Evolutionary conservation across 2,797 vertebrate genomes (phyloP), one percentile per base, ranked within the genome.

Genomic region (Rhabdophis nuchalis): DNA sequence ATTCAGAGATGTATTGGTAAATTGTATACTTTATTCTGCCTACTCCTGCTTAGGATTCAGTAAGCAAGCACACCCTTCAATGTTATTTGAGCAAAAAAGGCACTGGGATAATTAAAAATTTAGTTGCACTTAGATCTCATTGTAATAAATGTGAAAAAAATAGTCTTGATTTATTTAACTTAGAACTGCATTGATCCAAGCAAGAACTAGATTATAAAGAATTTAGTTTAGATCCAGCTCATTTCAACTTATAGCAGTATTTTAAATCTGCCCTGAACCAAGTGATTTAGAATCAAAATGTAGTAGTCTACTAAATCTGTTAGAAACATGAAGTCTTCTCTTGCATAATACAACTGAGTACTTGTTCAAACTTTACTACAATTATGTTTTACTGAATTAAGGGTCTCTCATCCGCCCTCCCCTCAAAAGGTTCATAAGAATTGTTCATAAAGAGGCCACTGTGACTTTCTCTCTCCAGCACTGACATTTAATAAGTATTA

Each of bases 401-500:
- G 13, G 89, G 4, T 61, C 3, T 68, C 54, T 36, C 25, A 11
- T 16, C 57, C 13, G 8, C 23, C 90, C 57, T 3, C 82, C 50
- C n/a, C 95, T 57, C 92, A 86, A 61, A 90, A 92, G 54, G 53
- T 57, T 89, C 61, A 16, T 53, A 93, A 95, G n/a, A 93, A 56
- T 60, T 92, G 68, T 93, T 82, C 93, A 94, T 60, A 87, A 82
- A 89, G 89, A 94, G 77, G 18, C 82, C 90, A 50, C 36, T 77
- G n/a, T 92, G 86, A 36, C 54, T 95, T 13, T 94, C 88, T 93
- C 95, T 77, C 32, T 92, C 94, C 94, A 57, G 0, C 32, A 57
- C 7, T 91, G 91, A 82, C 13, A 0, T 93, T 90, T 91, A 94
- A 60, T 89, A 92, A 93, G 91, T 89, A 94, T 95, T 93, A 96